A percentile compares a stretch with the other conserved stretches of the same genome.
phyloP scores from a whole-genome alignment of 2,888 invertebrate species.

The Oasisia sp. region DNA sequence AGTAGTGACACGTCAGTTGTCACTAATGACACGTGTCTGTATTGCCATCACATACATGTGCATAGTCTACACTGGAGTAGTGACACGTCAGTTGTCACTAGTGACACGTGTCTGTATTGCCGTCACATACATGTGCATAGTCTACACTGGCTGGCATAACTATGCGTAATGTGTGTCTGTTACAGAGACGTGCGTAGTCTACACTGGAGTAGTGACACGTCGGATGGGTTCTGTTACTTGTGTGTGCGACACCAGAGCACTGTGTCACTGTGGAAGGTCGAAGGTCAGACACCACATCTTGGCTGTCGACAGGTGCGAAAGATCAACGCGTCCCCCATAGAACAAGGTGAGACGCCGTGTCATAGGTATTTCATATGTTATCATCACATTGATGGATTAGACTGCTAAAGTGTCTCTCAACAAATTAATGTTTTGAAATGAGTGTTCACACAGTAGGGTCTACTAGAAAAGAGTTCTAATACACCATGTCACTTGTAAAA shows the following conservation, averaged over 20 bases:
- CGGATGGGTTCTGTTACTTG: slow-evolving; percentile 52
- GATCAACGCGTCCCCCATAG: slow-evolving; percentile 57
- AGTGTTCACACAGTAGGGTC: no score
- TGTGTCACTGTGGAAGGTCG: slow-evolving; percentile 60
- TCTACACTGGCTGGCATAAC: no score
- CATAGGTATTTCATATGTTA: background rate
- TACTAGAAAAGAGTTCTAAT: no score
- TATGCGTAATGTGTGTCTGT: background rate
- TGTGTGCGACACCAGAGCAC: slow-evolving; percentile 57
- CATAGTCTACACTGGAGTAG: slow-evolving; percentile 52
- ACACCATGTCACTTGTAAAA: no score
- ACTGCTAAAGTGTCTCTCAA: no score
- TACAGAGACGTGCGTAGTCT: slow-evolving; percentile 44
- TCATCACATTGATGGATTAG: background rate
- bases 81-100: slow-evolving; percentile 38
- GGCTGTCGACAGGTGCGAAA: slow-evolving; percentile 60
- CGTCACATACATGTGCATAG: no score
- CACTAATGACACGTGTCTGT: slow-evolving; percentile 23
- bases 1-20: slow-evolving; percentile 32
- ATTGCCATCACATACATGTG: no score
- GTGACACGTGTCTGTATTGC: background rate
- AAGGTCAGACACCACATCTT: slow-evolving; percentile 52
- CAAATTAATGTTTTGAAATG: no score
- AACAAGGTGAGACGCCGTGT: slow-evolving; percentile 50
- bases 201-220: slow-evolving; percentile 52